Evolutionary conservation across 2,113 vertebrate species (phyloP).

Genomic region (Datnioides undecimradiatus): DNA sequence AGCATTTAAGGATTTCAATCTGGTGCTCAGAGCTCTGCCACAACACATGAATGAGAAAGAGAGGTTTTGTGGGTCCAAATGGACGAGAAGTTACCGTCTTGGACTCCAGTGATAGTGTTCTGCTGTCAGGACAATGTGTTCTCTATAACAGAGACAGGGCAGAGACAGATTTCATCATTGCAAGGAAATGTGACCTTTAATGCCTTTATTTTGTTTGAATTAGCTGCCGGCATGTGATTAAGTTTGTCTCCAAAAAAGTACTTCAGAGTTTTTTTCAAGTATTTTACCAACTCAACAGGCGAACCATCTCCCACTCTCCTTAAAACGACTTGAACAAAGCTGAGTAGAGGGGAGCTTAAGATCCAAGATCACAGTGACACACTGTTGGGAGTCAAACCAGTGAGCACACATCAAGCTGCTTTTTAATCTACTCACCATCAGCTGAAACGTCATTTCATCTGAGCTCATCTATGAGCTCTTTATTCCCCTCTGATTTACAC

Average conservation of each 20-base stretch:
- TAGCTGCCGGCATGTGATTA: slow-evolving; percentile 14
- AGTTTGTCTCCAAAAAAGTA: neutral
- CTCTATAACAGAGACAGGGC: slow-evolving; percentile 26
- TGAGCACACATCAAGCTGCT: slow-evolving; percentile 35
- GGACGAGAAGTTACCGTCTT: slow-evolving; percentile 12
- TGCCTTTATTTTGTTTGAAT: slow-evolving; percentile 1
- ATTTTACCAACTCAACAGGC: neutral
- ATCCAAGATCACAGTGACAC: slow-evolving; percentile 28
- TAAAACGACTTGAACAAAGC: slow-evolving; percentile 2
- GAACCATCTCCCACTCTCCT: neutral
- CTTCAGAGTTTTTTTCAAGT: too few species aligned
- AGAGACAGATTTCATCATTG: slow-evolving; percentile 30
- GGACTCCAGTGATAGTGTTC: slow-evolving; percentile 18
- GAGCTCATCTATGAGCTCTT: slow-evolving; percentile 29
- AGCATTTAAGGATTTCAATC: slow-evolving; percentile 7
- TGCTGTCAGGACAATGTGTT: slow-evolving; percentile 35
- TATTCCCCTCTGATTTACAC: slow-evolving; percentile 22
- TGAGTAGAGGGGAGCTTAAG: slow-evolving; percentile 17
- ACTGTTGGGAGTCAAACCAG: slow-evolving; percentile 32
- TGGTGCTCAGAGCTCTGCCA: slow-evolving; percentile 1
- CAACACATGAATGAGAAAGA: neutral
- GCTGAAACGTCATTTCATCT: slow-evolving; percentile 32
- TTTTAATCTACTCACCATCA: slow-evolving; percentile 19
- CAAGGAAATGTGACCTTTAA: neutral
- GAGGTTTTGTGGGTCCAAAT: slow-evolving; percentile 8